Evolutionary conservation across 2,797 vertebrate genomes (phyloP).

Genomic region (Darevskia mixta): DNA sequence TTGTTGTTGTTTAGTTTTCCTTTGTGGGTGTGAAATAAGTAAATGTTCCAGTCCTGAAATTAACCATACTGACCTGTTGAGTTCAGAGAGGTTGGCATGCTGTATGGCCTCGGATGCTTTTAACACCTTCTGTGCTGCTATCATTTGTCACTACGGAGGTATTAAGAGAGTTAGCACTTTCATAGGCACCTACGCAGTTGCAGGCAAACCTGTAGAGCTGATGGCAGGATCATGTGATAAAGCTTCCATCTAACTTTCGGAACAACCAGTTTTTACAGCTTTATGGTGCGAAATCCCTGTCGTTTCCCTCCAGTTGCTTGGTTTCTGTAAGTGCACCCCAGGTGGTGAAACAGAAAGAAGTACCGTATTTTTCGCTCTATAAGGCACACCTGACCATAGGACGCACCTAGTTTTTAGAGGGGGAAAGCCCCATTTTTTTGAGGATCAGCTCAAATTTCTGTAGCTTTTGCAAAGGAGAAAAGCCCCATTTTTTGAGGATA

Average conservation of each 20-base stretch:
- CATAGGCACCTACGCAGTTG: background rate
- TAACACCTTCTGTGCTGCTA: constrained; percentile 32
- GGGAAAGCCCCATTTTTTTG: too few species aligned
- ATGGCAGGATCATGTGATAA: constrained; percentile 51
- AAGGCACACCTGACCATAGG: too few species aligned
- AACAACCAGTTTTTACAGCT: background rate
- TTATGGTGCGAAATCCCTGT: background rate
- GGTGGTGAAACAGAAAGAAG: background rate
- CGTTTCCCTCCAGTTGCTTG: background rate
- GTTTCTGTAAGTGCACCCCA: background rate
- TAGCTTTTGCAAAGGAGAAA: too few species aligned
- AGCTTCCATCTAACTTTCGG: background rate
- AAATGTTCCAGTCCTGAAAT: background rate
- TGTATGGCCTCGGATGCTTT: constrained; percentile 14
- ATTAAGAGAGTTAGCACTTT: constrained; percentile 24
- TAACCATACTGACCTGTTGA: background rate
- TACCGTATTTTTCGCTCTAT: too few species aligned
- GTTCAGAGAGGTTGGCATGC: background rate
- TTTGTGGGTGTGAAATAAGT: background rate
- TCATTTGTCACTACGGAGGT: background rate
- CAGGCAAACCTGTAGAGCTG: constrained; percentile 32
- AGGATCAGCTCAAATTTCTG: too few species aligned
- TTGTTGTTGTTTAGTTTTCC: rapidly evolving
- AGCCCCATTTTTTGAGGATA: too few species aligned
- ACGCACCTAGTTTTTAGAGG: too few species aligned